Base-by-base conservation (phyloP, 37 sponge, comb jelly and placozoan genomes). In the Agelas oroides region DNA sequence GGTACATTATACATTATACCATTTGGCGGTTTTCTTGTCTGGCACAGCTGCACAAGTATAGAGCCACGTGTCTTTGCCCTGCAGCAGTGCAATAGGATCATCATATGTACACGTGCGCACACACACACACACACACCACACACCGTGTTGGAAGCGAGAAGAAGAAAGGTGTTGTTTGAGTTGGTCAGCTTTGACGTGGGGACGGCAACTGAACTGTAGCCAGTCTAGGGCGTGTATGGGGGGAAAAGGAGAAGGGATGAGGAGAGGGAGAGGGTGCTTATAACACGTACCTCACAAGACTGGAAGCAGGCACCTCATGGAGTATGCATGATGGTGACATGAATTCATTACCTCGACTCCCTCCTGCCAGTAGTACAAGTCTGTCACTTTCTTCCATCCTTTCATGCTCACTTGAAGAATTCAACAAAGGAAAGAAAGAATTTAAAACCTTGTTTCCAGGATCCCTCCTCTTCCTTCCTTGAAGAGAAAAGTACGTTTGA, bases 131-230 rank as follows among this genome's bases (percentile, higher is more conserved):
- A 52, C 52, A 67, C 32, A 56, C 25, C 20, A 56, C 85, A 31
- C 28, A 75, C 85, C 28, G 39, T 75, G 69, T 82, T 82, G 56
- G 82, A 71, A 1, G 82, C 82, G 34, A 71, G 38, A 8, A 82
- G 46, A 20, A 71, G 52, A 1, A n/a, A n/a, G n/a, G 36, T 35
- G 55, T 1, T n/a, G 35, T 46, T 24, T 35, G 21, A 15, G 33
- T 68, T 70, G 18, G 30, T 56, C 55, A 23, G 46, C 21, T n/a
- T 13, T 1, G 40, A 58, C 71, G 34, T 34, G 24, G 82, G 72
- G 1, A 59, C 27, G 24, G 82, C 46, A 0, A 70, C 23, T 16
- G 56, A 34, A 23, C 30, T 60, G 46, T 39, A 32, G n/a, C 82
- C 72, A 20, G 67, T 35, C 67, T 24, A 28, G 15, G 8, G 46